Evolutionary conservation across 2,797 vertebrate species (phyloP), one percentile per base, ranked within the genome.

Genomic region (Dallia pectoralis): DNA sequence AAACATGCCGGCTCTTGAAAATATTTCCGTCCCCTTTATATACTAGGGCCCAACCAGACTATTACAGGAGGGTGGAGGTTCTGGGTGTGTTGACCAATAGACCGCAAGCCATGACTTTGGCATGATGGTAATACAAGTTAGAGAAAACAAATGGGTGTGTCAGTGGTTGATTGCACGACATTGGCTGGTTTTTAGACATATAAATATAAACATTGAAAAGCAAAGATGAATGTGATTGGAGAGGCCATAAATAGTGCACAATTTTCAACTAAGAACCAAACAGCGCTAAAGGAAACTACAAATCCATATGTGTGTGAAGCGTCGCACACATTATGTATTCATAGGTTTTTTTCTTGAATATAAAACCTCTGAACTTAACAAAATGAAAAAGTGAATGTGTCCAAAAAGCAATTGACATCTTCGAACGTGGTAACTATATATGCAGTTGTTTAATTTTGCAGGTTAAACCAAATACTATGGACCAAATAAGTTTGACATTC

Each of bases 41-140:
- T 25, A 56, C 53, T 25, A 25, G 53, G 53, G 7, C 53, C n/a
- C 33, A 70, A 76, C 76, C 36, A 27, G 64, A 36, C 74, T 27
- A 25, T 70, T 18, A 59, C 63, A 2, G 40, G 69, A 79, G 69
- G 78, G 78, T 40, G 79, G 56, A 73, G 72, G 71, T 4, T 0
- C 62, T 19, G 69, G 79, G 77, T 5, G 75, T 14, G 68, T 53
- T 70, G 18, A 75, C 75, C 79, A 33, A 27, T 71, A 62, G 14
- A 75, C 83, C 77, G 0, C 83, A 74, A 77, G 51, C 12, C 61
- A n/a, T 67, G 49, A 73, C 56, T 73, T 79, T 76, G 44, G 79
- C 77, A 78, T 80, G 76, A 77, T 78, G 81, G 83, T 74, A 78
- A 63, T 59, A 4, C 18, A 33, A 68, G n/a, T 56, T 44, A 11